Conservation (phyloP, 1,140 invertebrate genomes). For the Hirudo medicinalis region DNA sequence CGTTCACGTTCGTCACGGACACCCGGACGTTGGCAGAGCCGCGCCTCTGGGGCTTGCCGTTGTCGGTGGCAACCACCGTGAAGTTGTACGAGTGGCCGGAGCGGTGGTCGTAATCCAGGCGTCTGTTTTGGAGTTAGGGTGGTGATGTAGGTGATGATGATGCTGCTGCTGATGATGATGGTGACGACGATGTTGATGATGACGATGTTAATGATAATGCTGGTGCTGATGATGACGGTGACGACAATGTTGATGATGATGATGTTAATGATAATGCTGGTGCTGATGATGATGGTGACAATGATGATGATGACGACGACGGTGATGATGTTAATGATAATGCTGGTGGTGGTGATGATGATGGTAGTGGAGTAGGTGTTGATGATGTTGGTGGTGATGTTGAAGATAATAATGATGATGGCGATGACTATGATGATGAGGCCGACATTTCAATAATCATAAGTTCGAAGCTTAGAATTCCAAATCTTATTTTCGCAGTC, state of each 20-base stretch:
- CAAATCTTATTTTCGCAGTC: no score
- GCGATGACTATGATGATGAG: background rate
- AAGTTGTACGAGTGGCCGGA: constrained; percentile 31
- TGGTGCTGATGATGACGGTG: background rate
- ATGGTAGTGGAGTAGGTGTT: background rate
- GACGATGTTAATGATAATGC: background rate
- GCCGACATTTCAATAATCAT: no score
- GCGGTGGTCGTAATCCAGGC: constrained; percentile 30
- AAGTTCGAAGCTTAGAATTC: no score
- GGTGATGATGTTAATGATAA: no score
- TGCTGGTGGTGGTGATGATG: constrained; percentile 8
- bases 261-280: background rate
- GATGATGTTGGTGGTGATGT: background rate
- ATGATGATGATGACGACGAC: background rate
- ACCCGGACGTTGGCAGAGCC: constrained; percentile 58
- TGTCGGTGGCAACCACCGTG: constrained; percentile 33
- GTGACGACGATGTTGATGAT: background rate
- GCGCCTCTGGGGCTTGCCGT: constrained; percentile 42
- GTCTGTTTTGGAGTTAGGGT: constrained; percentile 21
- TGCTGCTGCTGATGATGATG: background rate
- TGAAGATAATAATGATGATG: background rate
- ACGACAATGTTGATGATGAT: background rate
- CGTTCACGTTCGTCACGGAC: constrained; percentile 35
- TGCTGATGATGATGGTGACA: background rate
- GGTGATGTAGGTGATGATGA: background rate